Conservation (phyloP, 2,888 invertebrate genomes). For the Oeneis ivallda region DNA sequence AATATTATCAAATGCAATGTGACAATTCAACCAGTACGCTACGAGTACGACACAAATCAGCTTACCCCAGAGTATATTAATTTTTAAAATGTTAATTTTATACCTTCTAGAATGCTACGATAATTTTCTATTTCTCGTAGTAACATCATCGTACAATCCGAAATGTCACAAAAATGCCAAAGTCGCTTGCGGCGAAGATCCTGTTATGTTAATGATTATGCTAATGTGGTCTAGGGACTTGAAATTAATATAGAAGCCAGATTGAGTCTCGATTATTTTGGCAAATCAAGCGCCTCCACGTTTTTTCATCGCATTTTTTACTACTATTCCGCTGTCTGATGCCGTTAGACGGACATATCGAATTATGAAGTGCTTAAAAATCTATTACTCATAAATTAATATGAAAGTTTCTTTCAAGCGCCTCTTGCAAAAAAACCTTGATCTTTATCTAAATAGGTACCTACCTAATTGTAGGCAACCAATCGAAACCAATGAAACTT, state of each 20-base stretch:
- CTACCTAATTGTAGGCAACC: too few relatives aligned
- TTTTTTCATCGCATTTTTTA: constrained; percentile 9
- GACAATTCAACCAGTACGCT: background rate
- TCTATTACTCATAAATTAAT: background rate
- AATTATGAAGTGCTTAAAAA: background rate
- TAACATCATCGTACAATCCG: constrained; percentile 20
- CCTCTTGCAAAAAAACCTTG: too few relatives aligned
- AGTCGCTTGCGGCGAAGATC: constrained; percentile 25
- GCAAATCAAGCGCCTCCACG: constrained; percentile 2
- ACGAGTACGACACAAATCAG: background rate
- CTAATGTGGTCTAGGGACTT: constrained; percentile 10
- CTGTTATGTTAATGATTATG: constrained; percentile 33
- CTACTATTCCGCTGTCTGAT: constrained; percentile 3
- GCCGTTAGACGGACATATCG: constrained; percentile 13
- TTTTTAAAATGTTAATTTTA: constrained; percentile 6
- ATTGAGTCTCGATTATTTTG: constrained; percentile 20
- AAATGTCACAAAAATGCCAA: constrained; percentile 37
- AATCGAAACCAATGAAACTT: too few relatives aligned
- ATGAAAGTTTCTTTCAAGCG: too few relatives aligned
- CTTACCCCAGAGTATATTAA: background rate
- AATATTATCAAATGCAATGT: too few relatives aligned
- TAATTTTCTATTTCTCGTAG: constrained; percentile 23
- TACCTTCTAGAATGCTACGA: constrained; percentile 5
- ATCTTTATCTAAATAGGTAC: too few relatives aligned
- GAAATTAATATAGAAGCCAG: constrained; percentile 21